Evolutionary conservation across 2,888 invertebrate species (phyloP), one percentile per base, ranked within the genome.

Genomic region (Siphlonurus alternatus): DNA sequence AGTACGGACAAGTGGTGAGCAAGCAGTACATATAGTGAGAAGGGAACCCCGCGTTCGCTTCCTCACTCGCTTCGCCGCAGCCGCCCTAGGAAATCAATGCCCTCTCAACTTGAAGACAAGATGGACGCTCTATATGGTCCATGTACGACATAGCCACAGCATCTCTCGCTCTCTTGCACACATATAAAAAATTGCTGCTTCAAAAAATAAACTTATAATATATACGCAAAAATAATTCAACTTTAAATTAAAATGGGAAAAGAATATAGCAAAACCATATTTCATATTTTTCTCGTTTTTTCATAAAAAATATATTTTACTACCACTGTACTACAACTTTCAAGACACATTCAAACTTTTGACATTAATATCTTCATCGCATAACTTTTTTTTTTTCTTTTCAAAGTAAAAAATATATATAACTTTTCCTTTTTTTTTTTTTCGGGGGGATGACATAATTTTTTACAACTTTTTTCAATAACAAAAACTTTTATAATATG

Each of bases 41-140:
- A 15, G 38, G 15, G 38, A 15, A 38, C 38, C 38, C 38, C 38
- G 15, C 38, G 38, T 38, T 38, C 38, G 38, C 38, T 38, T 15
- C 7, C 38, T 38, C 15, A 15, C 38, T 38, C 15, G 38, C 38
- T 38, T 38, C 56, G 22, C 22, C n/a, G 56, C 56, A 22, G 22
- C 19, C 56, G 56, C 56, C 56, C 56, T 56, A 56, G 56, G 56
- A 56, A 56, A 56, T 56, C 56, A 56, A 56, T 56, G 56, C 56
- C 56, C 56, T 56, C 56, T 56, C 56, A 56, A 56, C 56, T 22
- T 56, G 15, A 56, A 56, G 56, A 56, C 56, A 56, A 56, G 56
- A 56, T 56, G 56, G 56, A 56, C 56, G 56, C 56, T 20, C 56
- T 38, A 38, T 15, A 38, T 38, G 38, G 38, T 38, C 38, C 38